phyloP scores from a whole-genome alignment of 2,888 invertebrate genomes.

The Tachina grossa region DNA sequence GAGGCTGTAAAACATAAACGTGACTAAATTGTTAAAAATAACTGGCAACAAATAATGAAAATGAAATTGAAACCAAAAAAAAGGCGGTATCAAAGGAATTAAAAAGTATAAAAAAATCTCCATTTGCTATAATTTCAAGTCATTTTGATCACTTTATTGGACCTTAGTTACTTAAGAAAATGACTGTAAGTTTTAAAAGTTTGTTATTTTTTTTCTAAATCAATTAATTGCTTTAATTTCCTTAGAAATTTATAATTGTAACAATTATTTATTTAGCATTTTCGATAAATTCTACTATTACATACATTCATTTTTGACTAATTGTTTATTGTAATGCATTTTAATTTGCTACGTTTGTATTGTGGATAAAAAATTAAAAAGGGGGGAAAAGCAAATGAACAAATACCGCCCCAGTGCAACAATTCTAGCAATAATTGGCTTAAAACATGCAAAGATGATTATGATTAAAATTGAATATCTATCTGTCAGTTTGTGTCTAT shows the following conservation, averaged over 20 bases:
- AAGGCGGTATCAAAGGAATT: constrained; percentile 57
- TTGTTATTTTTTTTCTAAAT: constrained; percentile 15
- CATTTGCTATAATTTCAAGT: constrained; percentile 10
- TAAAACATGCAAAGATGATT: constrained; percentile 74
- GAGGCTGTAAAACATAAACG: constrained; percentile 62
- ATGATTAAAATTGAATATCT: constrained; percentile 43
- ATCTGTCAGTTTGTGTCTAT: constrained; percentile 24
- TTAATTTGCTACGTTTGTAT: constrained; percentile 55
- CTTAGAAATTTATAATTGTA: constrained; percentile 49
- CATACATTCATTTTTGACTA: constrained; percentile 23
- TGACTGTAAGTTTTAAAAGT: not conserved
- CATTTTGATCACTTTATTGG: constrained; percentile 69
- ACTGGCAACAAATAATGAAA: constrained; percentile 53
- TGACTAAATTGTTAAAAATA: constrained; percentile 63
- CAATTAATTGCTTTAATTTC: constrained; percentile 53
- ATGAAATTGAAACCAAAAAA: constrained; percentile 62
- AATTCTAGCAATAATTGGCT: constrained; percentile 68
- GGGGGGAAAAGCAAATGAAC: not conserved
- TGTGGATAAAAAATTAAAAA: not conserved
- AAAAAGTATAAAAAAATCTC: constrained; percentile 14
- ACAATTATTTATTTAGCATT: constrained; percentile 63
- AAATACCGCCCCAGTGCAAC: constrained; percentile 50
- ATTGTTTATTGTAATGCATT: constrained; percentile 68
- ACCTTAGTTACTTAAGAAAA: constrained; percentile 33
- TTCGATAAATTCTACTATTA: constrained; percentile 44